These are phyloP conservation scores for Trinorchestia longiramus DNA, from an alignment of 1,140 invertebrate genomes.

Conservation along the genomic window DNA sequence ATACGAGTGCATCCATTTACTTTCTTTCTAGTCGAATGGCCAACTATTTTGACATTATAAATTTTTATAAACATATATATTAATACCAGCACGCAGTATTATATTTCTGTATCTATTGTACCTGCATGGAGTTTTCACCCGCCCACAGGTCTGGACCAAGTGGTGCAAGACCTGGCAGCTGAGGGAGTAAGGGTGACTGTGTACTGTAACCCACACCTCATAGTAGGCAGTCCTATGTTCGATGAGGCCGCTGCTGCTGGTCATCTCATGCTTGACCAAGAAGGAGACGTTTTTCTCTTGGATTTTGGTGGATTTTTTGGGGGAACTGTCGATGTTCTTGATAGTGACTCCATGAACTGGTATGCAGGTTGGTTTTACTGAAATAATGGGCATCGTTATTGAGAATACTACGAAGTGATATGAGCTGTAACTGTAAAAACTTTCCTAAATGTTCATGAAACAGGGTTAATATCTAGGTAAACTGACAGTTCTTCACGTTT, in stretches of 20 bases:
- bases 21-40: too few species aligned
- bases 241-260: conserved; percentile 67
- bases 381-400: not conserved
- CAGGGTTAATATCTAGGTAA: too few species aligned
- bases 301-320: conserved; percentile 71
- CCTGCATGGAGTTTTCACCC: too few species aligned
- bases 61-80: too few species aligned
- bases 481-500: too few species aligned
- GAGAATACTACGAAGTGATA: not conserved
- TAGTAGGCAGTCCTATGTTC: conserved; percentile 69
- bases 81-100: too few species aligned
- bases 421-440: too few species aligned
- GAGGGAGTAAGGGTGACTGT: conserved; percentile 69
- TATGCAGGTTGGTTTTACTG: conserved; percentile 68
- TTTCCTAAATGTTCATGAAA: too few species aligned
- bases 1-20: too few species aligned
- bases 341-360: conserved; percentile 69
- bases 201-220: conserved; percentile 71
- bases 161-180: conserved; percentile 67
- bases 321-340: conserved; percentile 70
- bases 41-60: too few species aligned
- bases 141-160: conserved; percentile 68
- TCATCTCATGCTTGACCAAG: conserved; percentile 69
- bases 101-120: too few species aligned
- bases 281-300: conserved; percentile 67